Base-by-base conservation (phyloP, 2,113 vertebrate species). In the Donacobius atricapilla region DNA sequence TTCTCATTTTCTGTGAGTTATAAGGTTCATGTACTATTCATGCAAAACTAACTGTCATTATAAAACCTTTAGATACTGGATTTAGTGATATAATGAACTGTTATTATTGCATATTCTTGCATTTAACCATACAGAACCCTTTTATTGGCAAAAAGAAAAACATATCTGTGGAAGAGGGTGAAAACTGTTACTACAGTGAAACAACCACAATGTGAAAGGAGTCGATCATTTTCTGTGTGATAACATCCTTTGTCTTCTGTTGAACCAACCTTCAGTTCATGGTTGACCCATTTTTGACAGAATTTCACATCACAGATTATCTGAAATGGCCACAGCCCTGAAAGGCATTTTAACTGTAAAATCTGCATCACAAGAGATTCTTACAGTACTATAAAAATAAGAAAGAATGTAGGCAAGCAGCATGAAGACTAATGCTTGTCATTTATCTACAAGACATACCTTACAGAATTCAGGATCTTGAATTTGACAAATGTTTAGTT, bases 211-310 rank as follows among this genome's bases (percentile, higher is more conserved):
- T 90, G 48, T 81, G 77, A 93, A 97, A 96, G 33, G 73, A 93
- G 83, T 93, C 54, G 13, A 50, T 78, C 22, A 18, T 94, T 97
- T 97, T 88, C 84, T 92, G 48, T 75, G 51, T 40, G 71, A 91
- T 87, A 69, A 84, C 30, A 63, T 51, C 76, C 54, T 96, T 97
- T 93, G 80, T 94, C 61, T 93, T 89, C 81, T 0, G 2, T 89
- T 94, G 69, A 95, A 96, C 40, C 73, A 93, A 90, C 64, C 93
- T 95, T 95, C 63, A 81, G 69, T 94, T 97, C 88, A 97, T 92
- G 96, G 91, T 95, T 96, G 93, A 96, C 95, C 95, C 95, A 97
- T 82, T 97, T 97, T 94, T 97, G 90, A 91, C 85, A 96, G 92
- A 75, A 90, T 90, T 92, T 78, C 83, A 76, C 72, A 91, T 95